A percentile compares a stretch with the other conserved stretches of the same genome.
phyloP scores from a whole-genome alignment of 2,888 invertebrate genomes.

The Tineola bisselliella region DNA sequence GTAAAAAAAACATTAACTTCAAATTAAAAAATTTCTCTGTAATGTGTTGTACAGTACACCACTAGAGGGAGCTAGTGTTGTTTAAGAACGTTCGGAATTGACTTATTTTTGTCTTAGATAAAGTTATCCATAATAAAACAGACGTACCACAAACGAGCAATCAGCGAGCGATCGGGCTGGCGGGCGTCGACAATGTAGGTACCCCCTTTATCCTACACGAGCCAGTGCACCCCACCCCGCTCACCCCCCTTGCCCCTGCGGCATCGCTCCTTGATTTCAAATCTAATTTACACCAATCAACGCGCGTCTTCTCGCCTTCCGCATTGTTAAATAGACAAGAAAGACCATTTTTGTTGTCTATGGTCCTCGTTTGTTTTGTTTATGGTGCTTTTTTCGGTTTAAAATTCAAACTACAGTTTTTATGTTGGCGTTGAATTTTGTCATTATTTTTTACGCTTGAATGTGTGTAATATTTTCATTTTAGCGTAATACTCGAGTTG shows the following conservation, averaged over 20 bases:
- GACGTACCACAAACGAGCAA: slow-evolving; percentile 64
- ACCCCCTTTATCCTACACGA: slow-evolving; percentile 23
- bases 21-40: too few species aligned
- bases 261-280: slow-evolving; percentile 53
- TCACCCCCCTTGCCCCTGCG: slow-evolving; percentile 19
- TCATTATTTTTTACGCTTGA: neutral
- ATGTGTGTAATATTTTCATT: too few species aligned
- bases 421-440: too few species aligned
- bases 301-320: slow-evolving; percentile 64
- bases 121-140: slow-evolving; percentile 30
- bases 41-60: too few species aligned
- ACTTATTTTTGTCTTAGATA: neutral
- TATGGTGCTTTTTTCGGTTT: slow-evolving; percentile 9
- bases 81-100: too few species aligned
- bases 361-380: slow-evolving; percentile 15
- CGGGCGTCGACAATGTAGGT: slow-evolving; percentile 55
- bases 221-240: slow-evolving; percentile 17
- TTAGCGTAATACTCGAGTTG: too few species aligned
- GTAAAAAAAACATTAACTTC: too few species aligned
- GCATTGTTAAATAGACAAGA: slow-evolving; percentile 38
- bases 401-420: neutral
- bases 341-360: neutral
- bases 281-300: slow-evolving; percentile 69
- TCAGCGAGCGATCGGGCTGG: slow-evolving; percentile 65
- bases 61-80: too few species aligned